Percentiles rank a stretch among this genome's conserved stretches.
Conservation (phyloP, 2,888 invertebrate species). For the Drosophila ezoana region DNA sequence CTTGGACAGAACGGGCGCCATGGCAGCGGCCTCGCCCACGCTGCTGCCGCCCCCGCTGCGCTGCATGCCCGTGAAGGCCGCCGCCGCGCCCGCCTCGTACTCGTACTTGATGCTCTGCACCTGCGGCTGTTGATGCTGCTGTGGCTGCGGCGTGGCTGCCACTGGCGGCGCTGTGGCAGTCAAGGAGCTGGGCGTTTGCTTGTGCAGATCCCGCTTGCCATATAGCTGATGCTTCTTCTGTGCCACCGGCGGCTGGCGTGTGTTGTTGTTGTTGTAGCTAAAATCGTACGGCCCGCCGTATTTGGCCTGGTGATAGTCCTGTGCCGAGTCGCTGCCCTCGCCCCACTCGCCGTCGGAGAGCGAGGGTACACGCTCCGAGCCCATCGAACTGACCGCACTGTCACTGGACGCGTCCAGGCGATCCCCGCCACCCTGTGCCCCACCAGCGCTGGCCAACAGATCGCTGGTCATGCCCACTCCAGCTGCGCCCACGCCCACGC, state of each 20-base stretch:
- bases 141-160: slow-evolving; percentile 44
- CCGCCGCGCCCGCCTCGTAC: slow-evolving; percentile 85
- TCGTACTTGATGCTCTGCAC: slow-evolving; percentile 87
- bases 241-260: slow-evolving; percentile 88
- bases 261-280: slow-evolving; percentile 87
- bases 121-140: slow-evolving; percentile 55
- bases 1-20: slow-evolving; percentile 81
- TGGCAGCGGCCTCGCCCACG: slow-evolving; percentile 74
- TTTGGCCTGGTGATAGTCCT: slow-evolving; percentile 89
- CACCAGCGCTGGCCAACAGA: slow-evolving; percentile 66
- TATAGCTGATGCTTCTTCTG: slow-evolving; percentile 98
- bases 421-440: slow-evolving; percentile 86
- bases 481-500: slow-evolving; percentile 44
- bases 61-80: slow-evolving; percentile 34
- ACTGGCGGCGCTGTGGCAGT: slow-evolving; percentile 58
- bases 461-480: slow-evolving; percentile 83
- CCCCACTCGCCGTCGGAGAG: slow-evolving; percentile 96
- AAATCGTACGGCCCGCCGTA: slow-evolving; percentile 88
- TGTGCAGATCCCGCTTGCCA: slow-evolving; percentile 94
- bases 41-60: slow-evolving; percentile 32
- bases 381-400: slow-evolving; percentile 97
- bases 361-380: slow-evolving; percentile 94
- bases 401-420: slow-evolving; percentile 94
- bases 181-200: slow-evolving; percentile 74
- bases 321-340: slow-evolving; percentile 94